Conservation (phyloP, 2,113 vertebrate genomes). For the Brachirus orientalis region DNA sequence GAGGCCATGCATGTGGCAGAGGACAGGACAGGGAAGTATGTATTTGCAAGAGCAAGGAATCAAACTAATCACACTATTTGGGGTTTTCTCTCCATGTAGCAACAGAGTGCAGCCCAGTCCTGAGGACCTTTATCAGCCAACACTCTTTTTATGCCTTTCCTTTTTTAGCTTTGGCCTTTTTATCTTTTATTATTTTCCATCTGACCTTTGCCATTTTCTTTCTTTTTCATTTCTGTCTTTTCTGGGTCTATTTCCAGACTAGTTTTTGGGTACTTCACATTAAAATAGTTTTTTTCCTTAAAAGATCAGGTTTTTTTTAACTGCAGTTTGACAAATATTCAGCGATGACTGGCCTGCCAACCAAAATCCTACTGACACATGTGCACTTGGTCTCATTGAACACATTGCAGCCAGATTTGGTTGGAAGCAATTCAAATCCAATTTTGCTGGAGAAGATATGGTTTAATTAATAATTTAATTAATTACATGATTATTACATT, state of each 20-base stretch:
- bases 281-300: not conserved
- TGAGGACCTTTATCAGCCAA: not conserved
- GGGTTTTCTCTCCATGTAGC: not conserved
- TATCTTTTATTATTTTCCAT: slow-evolving; percentile 4
- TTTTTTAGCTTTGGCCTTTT: slow-evolving; percentile 2
- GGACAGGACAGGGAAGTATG: slow-evolving; percentile 35
- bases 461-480: too few species aligned
- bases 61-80: not conserved
- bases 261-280: not conserved
- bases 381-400: too few species aligned
- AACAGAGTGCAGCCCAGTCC: slow-evolving; percentile 20
- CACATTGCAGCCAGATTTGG: too few species aligned
- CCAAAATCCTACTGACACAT: too few species aligned
- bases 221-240: not conserved
- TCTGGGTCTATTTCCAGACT: not conserved
- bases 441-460: too few species aligned
- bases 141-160: not conserved
- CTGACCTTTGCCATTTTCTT: slow-evolving; percentile 15
- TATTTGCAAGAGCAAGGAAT: slow-evolving; percentile 52
- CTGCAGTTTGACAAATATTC: too few species aligned
- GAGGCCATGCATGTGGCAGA: slow-evolving; percentile 24
- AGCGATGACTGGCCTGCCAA: too few species aligned
- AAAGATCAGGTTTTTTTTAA: not conserved
- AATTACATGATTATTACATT: too few species aligned
- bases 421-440: too few species aligned